Conservation (phyloP, 2,113 vertebrate genomes). For the Dunckerocampus dactyliophorus region DNA sequence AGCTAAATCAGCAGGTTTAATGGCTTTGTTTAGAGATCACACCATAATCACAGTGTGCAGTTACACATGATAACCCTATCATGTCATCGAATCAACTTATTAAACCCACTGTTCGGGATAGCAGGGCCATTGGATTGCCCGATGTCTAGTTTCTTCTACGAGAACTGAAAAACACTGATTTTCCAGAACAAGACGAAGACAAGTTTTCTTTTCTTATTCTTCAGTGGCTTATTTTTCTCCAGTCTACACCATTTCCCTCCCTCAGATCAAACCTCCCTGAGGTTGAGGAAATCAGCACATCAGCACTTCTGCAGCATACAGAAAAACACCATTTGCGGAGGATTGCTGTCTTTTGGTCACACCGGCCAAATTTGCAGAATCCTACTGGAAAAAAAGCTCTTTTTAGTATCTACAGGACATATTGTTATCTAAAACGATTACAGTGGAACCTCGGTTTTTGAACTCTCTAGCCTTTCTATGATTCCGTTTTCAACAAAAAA, state of each 20-base stretch:
- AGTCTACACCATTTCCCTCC: constrained; percentile 25
- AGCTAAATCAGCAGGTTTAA: constrained; percentile 40
- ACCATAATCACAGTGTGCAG: constrained; percentile 10
- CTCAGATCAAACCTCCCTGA: constrained; percentile 58
- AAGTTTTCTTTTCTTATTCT: constrained; percentile 2
- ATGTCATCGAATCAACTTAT: constrained; percentile 24
- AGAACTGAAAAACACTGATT: constrained; percentile 16
- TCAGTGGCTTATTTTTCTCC: constrained; percentile 20
- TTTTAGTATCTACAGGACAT: background rate
- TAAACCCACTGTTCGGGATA: constrained; percentile 13
- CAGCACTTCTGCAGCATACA: constrained; percentile 46
- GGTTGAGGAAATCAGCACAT: constrained; percentile 45
- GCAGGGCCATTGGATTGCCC: constrained; percentile 9
- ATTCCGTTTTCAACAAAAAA: too few species aligned
- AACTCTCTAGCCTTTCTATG: too few species aligned
- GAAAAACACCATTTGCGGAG: constrained; percentile 30
- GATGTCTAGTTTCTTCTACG: constrained; percentile 18
- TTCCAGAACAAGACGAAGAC: constrained; percentile 12
- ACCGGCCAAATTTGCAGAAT: constrained; percentile 6
- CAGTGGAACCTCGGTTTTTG: background rate
- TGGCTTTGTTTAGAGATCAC: constrained; percentile 22
- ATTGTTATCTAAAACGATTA: background rate
- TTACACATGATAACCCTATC: constrained; percentile 27
- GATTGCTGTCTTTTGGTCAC: constrained; percentile 5
- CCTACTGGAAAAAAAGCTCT: too few species aligned